Evolutionary conservation across 2,113 vertebrate genomes (phyloP).

Genomic region (Canis aureus): DNA sequence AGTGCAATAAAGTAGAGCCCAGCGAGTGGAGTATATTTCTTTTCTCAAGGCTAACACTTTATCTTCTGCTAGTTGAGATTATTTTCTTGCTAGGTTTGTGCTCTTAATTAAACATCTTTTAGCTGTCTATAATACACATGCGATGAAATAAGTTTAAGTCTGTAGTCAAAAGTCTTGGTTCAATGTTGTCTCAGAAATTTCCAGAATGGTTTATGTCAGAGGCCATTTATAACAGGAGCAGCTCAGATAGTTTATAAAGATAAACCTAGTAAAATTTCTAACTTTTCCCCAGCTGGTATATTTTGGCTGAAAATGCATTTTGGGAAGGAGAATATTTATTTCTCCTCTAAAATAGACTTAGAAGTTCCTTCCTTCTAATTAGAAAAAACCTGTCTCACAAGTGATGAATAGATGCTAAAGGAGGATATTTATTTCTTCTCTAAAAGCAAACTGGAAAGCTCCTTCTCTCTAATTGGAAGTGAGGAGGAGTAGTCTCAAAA

Average conservation of each 20-base stretch:
- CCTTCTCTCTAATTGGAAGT: background rate
- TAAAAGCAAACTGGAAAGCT: slow-evolving; percentile 29
- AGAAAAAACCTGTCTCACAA: background rate
- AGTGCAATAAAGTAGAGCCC: background rate
- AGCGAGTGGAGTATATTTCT: background rate
- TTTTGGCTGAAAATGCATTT: slow-evolving; percentile 64
- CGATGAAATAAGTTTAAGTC: slow-evolving; percentile 31
- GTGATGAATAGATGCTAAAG: slow-evolving; percentile 25
- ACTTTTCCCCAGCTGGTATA: background rate
- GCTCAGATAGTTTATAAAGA: slow-evolving; percentile 49
- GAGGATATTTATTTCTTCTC: background rate
- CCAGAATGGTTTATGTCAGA: slow-evolving; percentile 22
- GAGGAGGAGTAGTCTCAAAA: background rate
- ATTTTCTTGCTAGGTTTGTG: background rate
- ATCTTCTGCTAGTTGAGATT: background rate
- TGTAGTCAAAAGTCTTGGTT: slow-evolving; percentile 10
- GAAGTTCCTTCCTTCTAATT: slow-evolving; percentile 53
- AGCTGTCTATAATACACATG: background rate
- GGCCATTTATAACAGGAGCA: slow-evolving; percentile 45
- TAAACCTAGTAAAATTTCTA: slow-evolving; percentile 46
- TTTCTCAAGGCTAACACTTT: background rate
- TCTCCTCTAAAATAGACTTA: slow-evolving; percentile 58
- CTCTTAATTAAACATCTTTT: slow-evolving; percentile 16
- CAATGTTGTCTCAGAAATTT: slow-evolving; percentile 22
- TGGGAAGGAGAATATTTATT: slow-evolving; percentile 61